Evolutionary conservation across 2,888 invertebrate genomes (phyloP), one percentile per base, ranked within the genome.

Genomic region (Lasioglossum morio): DNA sequence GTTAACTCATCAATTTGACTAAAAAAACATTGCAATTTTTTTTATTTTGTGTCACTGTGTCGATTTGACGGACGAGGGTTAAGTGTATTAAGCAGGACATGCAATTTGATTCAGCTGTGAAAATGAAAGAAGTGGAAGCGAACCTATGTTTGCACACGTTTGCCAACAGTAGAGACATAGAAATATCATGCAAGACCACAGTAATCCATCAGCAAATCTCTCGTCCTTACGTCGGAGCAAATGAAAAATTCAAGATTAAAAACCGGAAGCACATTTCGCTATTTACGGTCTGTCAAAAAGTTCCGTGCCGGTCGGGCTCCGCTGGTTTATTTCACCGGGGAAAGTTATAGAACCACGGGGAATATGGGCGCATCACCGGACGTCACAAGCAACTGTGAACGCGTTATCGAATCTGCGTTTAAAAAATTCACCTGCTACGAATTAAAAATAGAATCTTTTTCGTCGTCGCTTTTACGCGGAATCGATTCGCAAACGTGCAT

Each of bases 371-470:
- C 77, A 77, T 69, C 77, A 16, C 4, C 34, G 48, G 34, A 27
- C 34, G 76, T 43, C 48, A 53, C n/a, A 70, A 37, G 70, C 34
- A 66, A 66, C 30, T 66, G 63, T 19, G 19, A 30, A 66, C 63
- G 8, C 48, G 34, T 77, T 77, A 70, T 77, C 30, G 69, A 53
- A 53, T 53, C 27, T 48, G 4, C 7, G 48, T 37, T 46, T 19
- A 69, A 69, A 76, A 76, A 57, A 77, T 53, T 77, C 48, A n/a
- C 8, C 69, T n/a, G 10, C 8, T 48, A 27, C 72, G 72, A 69
- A 77, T 63, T 43, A 43, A 40, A 66, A 40, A 63, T 40, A 30
- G 43, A 30, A 63, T 46, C 53, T 70, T n/a, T 53, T 16, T 16
- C 34, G 46, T 14, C 4, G 34, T n/a, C 34, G 48, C 63, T 66